Evolutionary conservation across 2,113 vertebrate genomes (phyloP).

Genomic region (Noctilio leporinus): DNA sequence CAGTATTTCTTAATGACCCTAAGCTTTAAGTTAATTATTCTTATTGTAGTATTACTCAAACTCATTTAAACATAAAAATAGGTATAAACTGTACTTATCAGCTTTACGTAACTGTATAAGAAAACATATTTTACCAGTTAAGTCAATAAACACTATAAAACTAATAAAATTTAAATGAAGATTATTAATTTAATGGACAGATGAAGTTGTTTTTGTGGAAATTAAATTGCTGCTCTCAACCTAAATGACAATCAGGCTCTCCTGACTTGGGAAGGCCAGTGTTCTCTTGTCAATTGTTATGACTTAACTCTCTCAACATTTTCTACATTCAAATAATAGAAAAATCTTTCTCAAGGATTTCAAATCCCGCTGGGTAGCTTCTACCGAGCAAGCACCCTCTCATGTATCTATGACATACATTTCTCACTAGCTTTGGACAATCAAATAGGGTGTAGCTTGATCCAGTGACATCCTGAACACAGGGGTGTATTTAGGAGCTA

Average conservation of each 20-base stretch:
- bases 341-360: conserved; percentile 34
- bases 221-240: conserved; percentile 29
- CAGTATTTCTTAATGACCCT: conserved; percentile 33
- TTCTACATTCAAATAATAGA: conserved; percentile 3
- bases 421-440: background rate
- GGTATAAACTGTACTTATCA: conserved; percentile 26
- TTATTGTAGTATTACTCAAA: conserved; percentile 59
- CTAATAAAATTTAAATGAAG: conserved; percentile 61
- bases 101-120: conserved; percentile 42
- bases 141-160: conserved; percentile 51
- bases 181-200: conserved; percentile 61
- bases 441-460: background rate
- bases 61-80: conserved; percentile 48
- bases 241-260: conserved; percentile 29
- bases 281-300: background rate
- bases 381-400: background rate
- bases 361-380: background rate
- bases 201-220: conserved; percentile 46
- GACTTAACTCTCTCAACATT: background rate
- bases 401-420: background rate
- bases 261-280: background rate
- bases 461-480: background rate
- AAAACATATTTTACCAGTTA: conserved; percentile 52
- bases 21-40: conserved; percentile 54
- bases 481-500: background rate